Base-by-base conservation (phyloP, 2,113 vertebrate genomes). In the Etheostoma spectabile region DNA sequence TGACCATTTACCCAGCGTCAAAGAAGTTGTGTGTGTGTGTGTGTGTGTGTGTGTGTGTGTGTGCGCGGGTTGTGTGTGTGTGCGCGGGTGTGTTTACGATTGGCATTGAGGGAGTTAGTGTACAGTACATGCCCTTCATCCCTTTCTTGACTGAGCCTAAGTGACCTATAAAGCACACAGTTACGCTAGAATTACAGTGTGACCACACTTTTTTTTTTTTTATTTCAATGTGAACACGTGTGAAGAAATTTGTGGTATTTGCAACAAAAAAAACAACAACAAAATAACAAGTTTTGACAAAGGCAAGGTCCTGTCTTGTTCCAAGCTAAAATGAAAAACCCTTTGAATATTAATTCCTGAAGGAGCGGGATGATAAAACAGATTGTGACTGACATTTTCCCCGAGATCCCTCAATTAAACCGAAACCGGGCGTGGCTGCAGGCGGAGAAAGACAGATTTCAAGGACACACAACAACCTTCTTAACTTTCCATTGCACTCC, bases 1-100 rank as follows among this genome's bases (percentile, higher is more conserved):
- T 79, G 82, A 89, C 88, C 91, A 88, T 90, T 91, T 88, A 88
- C 80, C 62, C 70, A 75, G 71, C 46, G 61, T 85, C 86, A 77
- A 45, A 77, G 74, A 80, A 72, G 16, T 27, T 55, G 77, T 82
- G 70, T 79, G 71, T 65, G 45, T 86, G 51, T 67, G 18, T 71
- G 35, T 72, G 64, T 75, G 60, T 35, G 74, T 69, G 72, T 79
- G 74, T 49, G 30, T 59, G n/a, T 72, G 48, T 30, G 52, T n/a
- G n/a, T n/a, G n/a, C n/a, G n/a, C n/a, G n/a, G n/a, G n/a, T n/a
- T 71, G 35, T 72, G 64, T 75, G 60, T 35, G 74, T 69, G 72
- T 79, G 74, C 42, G 30, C 52, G n/a, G 66, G 48, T 30, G 52
- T 72, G 42, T 69, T 56, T 75, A 52, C 52, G 38, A 62, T 45